Conservation (phyloP, 2,888 invertebrate genomes). For the Himalopsyche kuldschensis region DNA sequence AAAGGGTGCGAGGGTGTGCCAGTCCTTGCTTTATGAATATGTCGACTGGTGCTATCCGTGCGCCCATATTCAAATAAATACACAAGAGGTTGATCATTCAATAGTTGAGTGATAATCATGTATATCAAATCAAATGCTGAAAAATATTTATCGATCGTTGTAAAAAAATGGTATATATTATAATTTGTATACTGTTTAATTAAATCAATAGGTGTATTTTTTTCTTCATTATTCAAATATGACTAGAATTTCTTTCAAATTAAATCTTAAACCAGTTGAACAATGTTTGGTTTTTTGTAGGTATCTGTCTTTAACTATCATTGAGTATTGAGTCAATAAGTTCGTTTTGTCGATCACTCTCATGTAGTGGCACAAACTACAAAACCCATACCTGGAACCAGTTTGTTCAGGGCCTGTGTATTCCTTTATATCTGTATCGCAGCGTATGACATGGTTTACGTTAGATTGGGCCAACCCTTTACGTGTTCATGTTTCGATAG, state of each 20-base stretch:
- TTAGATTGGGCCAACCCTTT: constrained; percentile 39
- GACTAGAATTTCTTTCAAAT: too few relatives aligned
- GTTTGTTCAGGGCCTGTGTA: constrained; percentile 25
- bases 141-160: too few relatives aligned
- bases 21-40: constrained; percentile 59
- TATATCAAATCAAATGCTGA: constrained; percentile 42
- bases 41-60: constrained; percentile 43
- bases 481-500: constrained; percentile 32
- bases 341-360: constrained; percentile 49
- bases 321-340: too few relatives aligned
- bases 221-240: too few relatives aligned
- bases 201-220: too few relatives aligned
- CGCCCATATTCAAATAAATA: constrained; percentile 42
- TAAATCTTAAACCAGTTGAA: too few relatives aligned
- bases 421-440: constrained; percentile 28
- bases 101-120: not conserved
- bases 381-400: constrained; percentile 32
- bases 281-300: too few relatives aligned
- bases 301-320: too few relatives aligned
- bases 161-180: too few relatives aligned
- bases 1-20: constrained; percentile 43
- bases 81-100: constrained; percentile 43
- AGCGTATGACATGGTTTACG: constrained; percentile 38
- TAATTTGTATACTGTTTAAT: too few relatives aligned
- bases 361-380: constrained; percentile 52